phyloP scores from a whole-genome alignment of 2,797 vertebrate species.

The Myiotriccus ornatus region DNA sequence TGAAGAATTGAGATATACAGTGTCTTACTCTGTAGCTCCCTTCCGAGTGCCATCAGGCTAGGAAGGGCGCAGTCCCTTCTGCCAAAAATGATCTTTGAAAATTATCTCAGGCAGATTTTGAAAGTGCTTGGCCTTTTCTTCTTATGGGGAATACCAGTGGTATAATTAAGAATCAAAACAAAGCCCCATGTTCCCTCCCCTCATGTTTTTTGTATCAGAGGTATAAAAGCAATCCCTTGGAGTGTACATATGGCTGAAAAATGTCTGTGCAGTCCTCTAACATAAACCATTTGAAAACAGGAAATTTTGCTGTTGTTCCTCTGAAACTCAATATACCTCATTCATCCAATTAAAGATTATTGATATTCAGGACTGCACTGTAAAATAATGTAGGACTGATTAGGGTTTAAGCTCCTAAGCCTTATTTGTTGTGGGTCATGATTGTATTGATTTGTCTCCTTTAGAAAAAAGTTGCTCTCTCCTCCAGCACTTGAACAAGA shows the following conservation, averaged over 20 bases:
- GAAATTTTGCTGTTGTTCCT: not conserved
- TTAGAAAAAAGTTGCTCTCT: not conserved
- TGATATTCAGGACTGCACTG: not conserved
- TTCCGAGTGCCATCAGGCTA: not conserved
- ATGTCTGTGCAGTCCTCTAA: not conserved
- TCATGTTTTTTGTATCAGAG: not conserved
- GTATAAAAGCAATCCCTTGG: slow-evolving; percentile 1
- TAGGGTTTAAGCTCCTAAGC: not conserved
- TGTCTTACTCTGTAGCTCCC: not conserved
- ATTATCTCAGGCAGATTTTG: not conserved
- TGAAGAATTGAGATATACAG: not conserved
- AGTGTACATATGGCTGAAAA: not conserved
- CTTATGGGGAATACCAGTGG: not conserved
- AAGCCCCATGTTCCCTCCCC: not conserved
- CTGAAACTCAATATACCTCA: not conserved
- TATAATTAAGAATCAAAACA: slow-evolving; percentile 18
- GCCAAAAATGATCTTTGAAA: not conserved
- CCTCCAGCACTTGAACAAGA: not conserved
- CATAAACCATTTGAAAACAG: not conserved
- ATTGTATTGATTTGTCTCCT: not conserved
- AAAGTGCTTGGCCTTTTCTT: not conserved
- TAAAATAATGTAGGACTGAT: not conserved
- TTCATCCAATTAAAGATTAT: not conserved
- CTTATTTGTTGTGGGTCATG: not conserved
- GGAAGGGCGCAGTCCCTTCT: not conserved